Evolutionary conservation across 1,140 invertebrate genomes (phyloP).

Genomic region (Solen grandis): DNA sequence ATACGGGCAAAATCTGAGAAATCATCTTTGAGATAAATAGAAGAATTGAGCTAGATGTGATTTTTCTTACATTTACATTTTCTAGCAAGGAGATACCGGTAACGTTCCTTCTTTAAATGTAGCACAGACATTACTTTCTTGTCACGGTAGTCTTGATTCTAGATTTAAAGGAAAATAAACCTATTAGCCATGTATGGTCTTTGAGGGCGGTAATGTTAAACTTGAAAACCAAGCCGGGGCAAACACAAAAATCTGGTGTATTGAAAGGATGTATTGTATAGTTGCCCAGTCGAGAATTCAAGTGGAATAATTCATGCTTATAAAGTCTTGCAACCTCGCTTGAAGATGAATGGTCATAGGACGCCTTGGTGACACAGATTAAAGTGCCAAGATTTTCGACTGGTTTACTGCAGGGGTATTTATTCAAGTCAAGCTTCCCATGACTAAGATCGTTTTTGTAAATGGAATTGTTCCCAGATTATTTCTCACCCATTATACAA

Average conservation of each 20-base stretch:
- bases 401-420: conserved; percentile 25
- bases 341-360: conserved; percentile 40
- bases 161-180: not conserved
- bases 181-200: conserved; percentile 36
- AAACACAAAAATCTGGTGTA: conserved; percentile 43
- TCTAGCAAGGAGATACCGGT: too few relatives aligned
- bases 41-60: too few relatives aligned
- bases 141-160: too few relatives aligned
- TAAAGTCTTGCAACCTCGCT: conserved; percentile 36
- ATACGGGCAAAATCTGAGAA: too few relatives aligned
- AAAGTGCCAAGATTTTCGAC: conserved; percentile 46
- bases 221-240: conserved; percentile 45
- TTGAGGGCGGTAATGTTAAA: conserved; percentile 50
- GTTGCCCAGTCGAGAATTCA: conserved; percentile 33
- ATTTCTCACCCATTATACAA: conserved; percentile 6
- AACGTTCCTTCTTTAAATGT: too few relatives aligned
- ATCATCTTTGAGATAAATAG: too few relatives aligned
- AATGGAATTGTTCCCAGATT: conserved; percentile 32
- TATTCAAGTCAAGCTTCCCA: conserved; percentile 17
- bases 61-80: too few relatives aligned
- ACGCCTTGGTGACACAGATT: conserved; percentile 52
- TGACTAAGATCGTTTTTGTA: conserved; percentile 24
- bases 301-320: conserved; percentile 58
- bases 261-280: conserved; percentile 57
- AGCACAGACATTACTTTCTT: too few relatives aligned